Base-by-base conservation (phyloP, 2,113 vertebrate genomes). In the Chaetura pelagica region DNA sequence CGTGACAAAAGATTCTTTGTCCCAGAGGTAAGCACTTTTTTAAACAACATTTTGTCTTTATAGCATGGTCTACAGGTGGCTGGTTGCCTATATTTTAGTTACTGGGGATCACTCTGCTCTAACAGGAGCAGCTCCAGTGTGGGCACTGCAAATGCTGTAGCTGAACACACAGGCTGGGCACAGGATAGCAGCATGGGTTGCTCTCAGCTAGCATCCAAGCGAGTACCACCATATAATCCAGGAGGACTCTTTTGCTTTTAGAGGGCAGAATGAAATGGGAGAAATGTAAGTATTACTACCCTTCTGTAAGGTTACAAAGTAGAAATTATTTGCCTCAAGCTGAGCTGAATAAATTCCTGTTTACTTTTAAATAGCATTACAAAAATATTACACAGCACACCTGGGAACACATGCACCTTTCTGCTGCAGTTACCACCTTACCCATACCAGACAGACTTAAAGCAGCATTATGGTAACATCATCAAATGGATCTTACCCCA, bases 1-100 rank as follows among this genome's bases (percentile, higher is more conserved):
- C 97, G 97, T 95, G 98, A 99, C 96, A 99, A 99, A 97, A 98
- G 98, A 21, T 97, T 98, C 87, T 99, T 99, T 88, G 93, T 99
- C 76, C 99, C 99, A 61, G 99, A 99, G 98, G 99, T 99, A 97
- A 95, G 81, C 15, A 68, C 30, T 17, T 49, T 72, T 74, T 69
- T 82, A 24, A 27, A 75, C 26, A 27, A 1, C 12, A n/a, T 34
- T 85, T 30, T 73, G 0, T 35, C 24, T 72, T 69, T 24, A 32
- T 8, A 73, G 6, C 1, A 0, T 23, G 19, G 10, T 61, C 34
- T 84, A 6, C 82, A 64, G 64, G 15, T 69, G 52, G 17, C 73
- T 58, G 54, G 4, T 34, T 81, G 46, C 23, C 76, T 78, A 4
- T 32, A 10, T 35, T n/a, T 23, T 34, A 15, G 35, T 6, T 57